These are phyloP conservation scores for Drosophila mauritiana DNA, from an alignment of 1,140 invertebrate species.

Conservation along the genomic window DNA sequence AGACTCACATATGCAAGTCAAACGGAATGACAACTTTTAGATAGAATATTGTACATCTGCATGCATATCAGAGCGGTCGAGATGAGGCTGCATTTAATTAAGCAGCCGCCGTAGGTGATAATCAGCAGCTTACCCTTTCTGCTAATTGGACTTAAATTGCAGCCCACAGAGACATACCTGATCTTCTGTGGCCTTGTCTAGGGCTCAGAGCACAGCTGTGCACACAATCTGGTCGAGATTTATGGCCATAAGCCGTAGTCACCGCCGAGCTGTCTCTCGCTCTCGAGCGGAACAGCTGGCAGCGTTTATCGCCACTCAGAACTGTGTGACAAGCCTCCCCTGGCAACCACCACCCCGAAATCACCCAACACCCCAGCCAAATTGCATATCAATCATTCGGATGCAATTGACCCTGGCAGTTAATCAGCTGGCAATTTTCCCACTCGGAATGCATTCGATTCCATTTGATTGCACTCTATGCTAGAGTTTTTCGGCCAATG, in stretches of 20 bases:
- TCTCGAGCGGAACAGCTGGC: slow-evolving; percentile 58
- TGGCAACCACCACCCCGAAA: background rate
- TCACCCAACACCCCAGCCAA: slow-evolving; percentile 4
- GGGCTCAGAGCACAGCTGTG: slow-evolving; percentile 70
- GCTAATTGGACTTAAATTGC: slow-evolving; percentile 76
- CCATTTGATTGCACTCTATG: slow-evolving; percentile 16
- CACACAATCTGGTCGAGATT: slow-evolving; percentile 58
- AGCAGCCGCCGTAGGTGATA: slow-evolving; percentile 46
- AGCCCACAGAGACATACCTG: slow-evolving; percentile 1
- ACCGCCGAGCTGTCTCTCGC: slow-evolving; percentile 17
- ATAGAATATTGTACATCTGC: slow-evolving; percentile 42
- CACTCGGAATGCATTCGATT: slow-evolving; percentile 28
- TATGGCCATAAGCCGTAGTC: slow-evolving; percentile 28
- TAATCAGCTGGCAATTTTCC: slow-evolving; percentile 48
- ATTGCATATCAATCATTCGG: slow-evolving; percentile 56
- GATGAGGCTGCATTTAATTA: slow-evolving; percentile 42
- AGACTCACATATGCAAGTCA: slow-evolving; percentile 51
- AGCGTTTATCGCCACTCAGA: slow-evolving; percentile 52
- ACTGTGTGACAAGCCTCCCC: slow-evolving; percentile 3
- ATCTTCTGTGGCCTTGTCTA: slow-evolving; percentile 48
- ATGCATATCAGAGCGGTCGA: slow-evolving; percentile 34
- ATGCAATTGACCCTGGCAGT: slow-evolving; percentile 35
- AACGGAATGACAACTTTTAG: slow-evolving; percentile 47
- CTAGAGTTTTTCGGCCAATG: slow-evolving; percentile 17
- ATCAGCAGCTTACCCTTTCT: slow-evolving; percentile 66